These are phyloP conservation scores for Triops cancriformis DNA, from an alignment of 1,140 invertebrate species.

Conservation along the genomic window DNA sequence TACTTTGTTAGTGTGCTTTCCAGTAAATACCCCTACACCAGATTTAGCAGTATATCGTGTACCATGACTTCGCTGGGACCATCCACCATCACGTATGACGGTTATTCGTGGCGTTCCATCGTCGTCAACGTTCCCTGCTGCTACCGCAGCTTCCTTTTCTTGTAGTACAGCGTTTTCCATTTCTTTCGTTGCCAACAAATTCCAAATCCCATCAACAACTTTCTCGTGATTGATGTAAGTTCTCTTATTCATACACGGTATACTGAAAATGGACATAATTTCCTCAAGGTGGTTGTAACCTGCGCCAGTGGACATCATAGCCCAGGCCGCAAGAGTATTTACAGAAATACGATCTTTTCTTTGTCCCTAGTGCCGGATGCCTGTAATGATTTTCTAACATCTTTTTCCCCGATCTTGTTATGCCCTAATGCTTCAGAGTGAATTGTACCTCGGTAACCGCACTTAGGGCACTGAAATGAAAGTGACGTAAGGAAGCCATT, in stretches of 20 bases:
- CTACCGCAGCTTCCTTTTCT: not conserved
- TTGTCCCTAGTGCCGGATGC: not conserved
- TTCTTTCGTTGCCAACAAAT: not conserved
- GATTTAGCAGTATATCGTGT: not conserved
- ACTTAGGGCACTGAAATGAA: not conserved
- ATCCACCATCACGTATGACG: no score
- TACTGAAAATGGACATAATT: no score
- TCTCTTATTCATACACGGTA: no score
- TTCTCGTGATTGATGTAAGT: not conserved
- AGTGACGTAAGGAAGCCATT: not conserved
- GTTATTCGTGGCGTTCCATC: no score
- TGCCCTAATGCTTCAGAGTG: no score
- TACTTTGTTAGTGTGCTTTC: not conserved
- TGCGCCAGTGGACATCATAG: no score
- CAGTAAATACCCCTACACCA: not conserved
- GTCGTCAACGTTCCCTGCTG: no score
- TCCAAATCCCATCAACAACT: not conserved
- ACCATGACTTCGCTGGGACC: no score
- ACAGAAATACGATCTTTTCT: not conserved
- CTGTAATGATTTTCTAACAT: not conserved
- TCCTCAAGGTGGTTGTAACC: no score
- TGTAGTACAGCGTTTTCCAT: not conserved
- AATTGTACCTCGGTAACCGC: no score
- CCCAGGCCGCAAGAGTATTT: not conserved
- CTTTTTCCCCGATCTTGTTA: not conserved